A percentile compares a stretch with the other conserved stretches of the same genome.
phyloP scores from a whole-genome alignment of 2,888 invertebrate species.

The Silvanus unidentatus region DNA sequence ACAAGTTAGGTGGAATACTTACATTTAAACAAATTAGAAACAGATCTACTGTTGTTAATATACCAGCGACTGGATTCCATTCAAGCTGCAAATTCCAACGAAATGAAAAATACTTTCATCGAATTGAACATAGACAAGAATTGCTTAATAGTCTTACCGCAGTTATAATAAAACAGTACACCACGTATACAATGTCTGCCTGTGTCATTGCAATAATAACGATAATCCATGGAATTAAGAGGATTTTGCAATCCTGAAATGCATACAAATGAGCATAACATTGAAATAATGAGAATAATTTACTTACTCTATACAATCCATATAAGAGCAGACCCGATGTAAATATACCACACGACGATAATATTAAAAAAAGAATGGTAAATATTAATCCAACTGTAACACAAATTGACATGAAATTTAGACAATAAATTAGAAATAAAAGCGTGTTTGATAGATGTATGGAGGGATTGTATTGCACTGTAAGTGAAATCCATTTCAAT shows the following conservation, averaged over 20 bases:
- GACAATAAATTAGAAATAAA: not conserved
- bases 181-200: slow-evolving; percentile 61
- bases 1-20: slow-evolving; percentile 45
- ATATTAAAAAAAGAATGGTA: slow-evolving; percentile 60
- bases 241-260: slow-evolving; percentile 62
- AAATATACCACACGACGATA: slow-evolving; percentile 62
- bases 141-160: slow-evolving; percentile 50
- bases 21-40: slow-evolving; percentile 72
- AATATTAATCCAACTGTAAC: slow-evolving; percentile 68
- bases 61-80: slow-evolving; percentile 69
- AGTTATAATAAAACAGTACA: slow-evolving; percentile 60
- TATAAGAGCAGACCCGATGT: slow-evolving; percentile 61
- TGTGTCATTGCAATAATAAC: slow-evolving; percentile 60
- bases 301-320: slow-evolving; percentile 64
- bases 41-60: slow-evolving; percentile 71
- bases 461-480: no score
- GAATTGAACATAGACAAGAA: not conserved
- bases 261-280: slow-evolving; percentile 18
- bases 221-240: slow-evolving; percentile 71
- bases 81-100: slow-evolving; percentile 57
- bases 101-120: not conserved
- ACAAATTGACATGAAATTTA: slow-evolving; percentile 6
- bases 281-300: slow-evolving; percentile 3
- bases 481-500: no score
- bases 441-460: no score